A percentile compares a stretch with the other conserved stretches of the same genome.
These are phyloP conservation scores for Phyto melanocephala DNA, from an alignment of 2,888 invertebrate species.

Conservation along the genomic window DNA sequence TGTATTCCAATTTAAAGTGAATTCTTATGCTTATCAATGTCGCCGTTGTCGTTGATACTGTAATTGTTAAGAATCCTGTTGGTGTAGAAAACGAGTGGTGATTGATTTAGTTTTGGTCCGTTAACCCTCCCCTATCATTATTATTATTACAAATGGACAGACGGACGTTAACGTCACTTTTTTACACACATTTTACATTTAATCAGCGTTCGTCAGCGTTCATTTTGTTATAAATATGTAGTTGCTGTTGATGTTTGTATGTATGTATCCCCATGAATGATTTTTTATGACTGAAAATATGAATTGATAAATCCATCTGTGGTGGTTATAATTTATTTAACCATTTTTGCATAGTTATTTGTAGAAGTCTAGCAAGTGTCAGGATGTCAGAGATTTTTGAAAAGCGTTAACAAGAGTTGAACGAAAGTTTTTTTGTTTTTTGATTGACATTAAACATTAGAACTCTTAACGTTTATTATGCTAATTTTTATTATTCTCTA, in stretches of 20 bases:
- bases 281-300: constrained; percentile 40
- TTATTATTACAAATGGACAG: constrained; percentile 33
- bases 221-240: neutral
- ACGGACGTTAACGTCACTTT: constrained; percentile 14
- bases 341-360: neutral
- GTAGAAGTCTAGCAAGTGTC: constrained; percentile 61
- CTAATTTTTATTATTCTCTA: constrained; percentile 43
- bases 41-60: constrained; percentile 14
- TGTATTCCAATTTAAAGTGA: constrained; percentile 61
- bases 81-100: constrained; percentile 17
- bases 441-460: constrained; percentile 76
- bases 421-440: constrained; percentile 58
- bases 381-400: constrained; percentile 66
- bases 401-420: constrained; percentile 59
- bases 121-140: constrained; percentile 33
- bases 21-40: constrained; percentile 54
- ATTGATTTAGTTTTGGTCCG: constrained; percentile 45
- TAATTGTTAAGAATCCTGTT: constrained; percentile 44
- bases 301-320: constrained; percentile 38
- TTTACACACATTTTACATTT: constrained; percentile 46
- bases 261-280: constrained; percentile 58
- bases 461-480: constrained; percentile 73
- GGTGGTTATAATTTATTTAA: constrained; percentile 22
- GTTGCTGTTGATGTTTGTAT: too few species aligned
- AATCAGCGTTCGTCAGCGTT: constrained; percentile 43